Conservation (phyloP, 2,888 invertebrate genomes). For the Brachylomia viminalis region DNA sequence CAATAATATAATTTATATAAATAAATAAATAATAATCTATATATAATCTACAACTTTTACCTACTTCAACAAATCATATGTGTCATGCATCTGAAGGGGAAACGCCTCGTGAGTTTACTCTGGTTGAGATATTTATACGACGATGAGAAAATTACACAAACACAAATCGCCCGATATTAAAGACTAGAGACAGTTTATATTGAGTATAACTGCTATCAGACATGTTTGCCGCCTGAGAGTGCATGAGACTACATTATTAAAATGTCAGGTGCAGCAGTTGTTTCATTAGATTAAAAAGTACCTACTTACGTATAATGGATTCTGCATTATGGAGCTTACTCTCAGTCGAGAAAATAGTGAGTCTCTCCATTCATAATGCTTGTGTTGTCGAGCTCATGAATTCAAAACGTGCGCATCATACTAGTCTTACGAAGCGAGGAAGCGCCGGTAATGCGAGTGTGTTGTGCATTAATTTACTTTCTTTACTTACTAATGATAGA, state of each 20-base stretch:
- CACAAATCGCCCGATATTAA: not conserved
- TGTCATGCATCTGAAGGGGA: not conserved
- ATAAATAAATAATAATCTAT: too few relatives aligned
- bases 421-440: not conserved
- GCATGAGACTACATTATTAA: slow-evolving; percentile 14
- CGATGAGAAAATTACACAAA: not conserved
- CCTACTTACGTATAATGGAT: slow-evolving; percentile 14
- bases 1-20: too few relatives aligned
- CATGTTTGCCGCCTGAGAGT: not conserved
- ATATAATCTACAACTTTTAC: not conserved
- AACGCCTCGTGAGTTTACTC: not conserved
- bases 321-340: slow-evolving; percentile 20
- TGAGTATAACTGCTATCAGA: not conserved
- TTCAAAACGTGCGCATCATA: slow-evolving; percentile 33
- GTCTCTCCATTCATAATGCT: slow-evolving; percentile 36
- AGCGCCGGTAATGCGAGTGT: slow-evolving; percentile 5
- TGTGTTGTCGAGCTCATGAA: slow-evolving; percentile 47
- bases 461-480: not conserved
- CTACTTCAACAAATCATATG: not conserved
- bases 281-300: slow-evolving; percentile 29
- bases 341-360: slow-evolving; percentile 14
- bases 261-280: slow-evolving; percentile 25
- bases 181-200: not conserved
- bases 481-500: slow-evolving; percentile 16
- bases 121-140: not conserved